Conservation (phyloP, 2,113 vertebrate genomes). For the Peucedramus taeniatus region DNA sequence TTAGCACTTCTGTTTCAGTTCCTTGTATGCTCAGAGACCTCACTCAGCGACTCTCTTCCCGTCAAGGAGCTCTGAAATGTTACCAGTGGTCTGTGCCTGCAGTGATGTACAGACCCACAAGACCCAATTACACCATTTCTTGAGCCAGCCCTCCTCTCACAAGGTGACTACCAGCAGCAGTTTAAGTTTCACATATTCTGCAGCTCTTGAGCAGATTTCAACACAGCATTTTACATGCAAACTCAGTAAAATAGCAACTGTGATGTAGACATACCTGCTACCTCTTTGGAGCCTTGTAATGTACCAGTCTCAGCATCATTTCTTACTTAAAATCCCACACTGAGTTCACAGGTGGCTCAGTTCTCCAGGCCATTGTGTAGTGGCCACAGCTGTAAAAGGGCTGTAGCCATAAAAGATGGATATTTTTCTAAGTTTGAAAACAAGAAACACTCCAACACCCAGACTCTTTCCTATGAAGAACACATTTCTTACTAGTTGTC, state of each 20-base stretch:
- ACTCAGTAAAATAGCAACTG: not conserved
- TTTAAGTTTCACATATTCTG: not conserved
- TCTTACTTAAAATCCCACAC: not conserved
- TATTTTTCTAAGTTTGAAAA: not conserved
- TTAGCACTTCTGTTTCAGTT: constrained; percentile 1
- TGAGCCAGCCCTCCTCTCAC: not conserved
- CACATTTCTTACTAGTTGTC: not conserved
- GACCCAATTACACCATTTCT: not conserved
- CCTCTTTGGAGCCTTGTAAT: not conserved
- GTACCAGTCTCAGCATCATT: not conserved
- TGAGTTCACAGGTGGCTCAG: not conserved
- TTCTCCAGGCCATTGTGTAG: not conserved
- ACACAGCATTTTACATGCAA: not conserved
- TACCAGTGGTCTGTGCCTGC: not conserved
- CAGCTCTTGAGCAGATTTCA: not conserved
- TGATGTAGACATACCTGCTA: not conserved
- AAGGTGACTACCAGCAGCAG: not conserved
- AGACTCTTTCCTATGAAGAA: not conserved
- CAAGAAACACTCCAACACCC: not conserved
- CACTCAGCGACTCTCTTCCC: not conserved
- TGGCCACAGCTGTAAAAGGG: not conserved
- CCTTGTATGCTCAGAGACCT: not conserved
- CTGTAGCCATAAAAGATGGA: not conserved
- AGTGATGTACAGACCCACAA: not conserved
- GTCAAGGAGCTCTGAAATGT: not conserved